phyloP scores from a whole-genome alignment of 2,113 vertebrate species.

The Clinocottus analis region DNA sequence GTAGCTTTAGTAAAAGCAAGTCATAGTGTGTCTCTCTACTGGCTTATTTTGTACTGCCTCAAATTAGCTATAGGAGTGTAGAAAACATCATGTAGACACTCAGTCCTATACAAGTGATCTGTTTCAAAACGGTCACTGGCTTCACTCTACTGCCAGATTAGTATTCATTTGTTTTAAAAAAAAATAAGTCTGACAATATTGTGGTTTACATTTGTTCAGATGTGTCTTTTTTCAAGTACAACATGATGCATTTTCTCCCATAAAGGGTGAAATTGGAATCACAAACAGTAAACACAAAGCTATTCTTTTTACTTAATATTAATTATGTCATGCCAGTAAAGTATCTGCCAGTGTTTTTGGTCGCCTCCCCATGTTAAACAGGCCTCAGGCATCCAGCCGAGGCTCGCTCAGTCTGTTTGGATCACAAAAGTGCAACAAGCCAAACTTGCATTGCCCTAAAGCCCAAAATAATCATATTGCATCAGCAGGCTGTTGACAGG shows the following conservation, averaged over 20 bases:
- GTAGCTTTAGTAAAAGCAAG: too few species aligned
- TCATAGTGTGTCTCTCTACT: too few species aligned
- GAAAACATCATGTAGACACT: too few species aligned
- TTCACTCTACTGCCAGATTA: too few species aligned
- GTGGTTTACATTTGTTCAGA: not conserved
- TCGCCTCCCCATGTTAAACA: not conserved
- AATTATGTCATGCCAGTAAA: too few species aligned
- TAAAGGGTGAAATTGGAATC: not conserved
- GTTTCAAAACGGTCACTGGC: too few species aligned
- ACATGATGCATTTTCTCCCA: not conserved
- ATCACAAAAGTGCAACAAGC: not conserved
- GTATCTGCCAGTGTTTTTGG: not conserved
- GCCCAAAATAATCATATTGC: not conserved
- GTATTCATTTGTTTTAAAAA: too few species aligned
- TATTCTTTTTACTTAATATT: not conserved
- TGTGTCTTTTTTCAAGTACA: not conserved
- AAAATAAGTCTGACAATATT: too few species aligned
- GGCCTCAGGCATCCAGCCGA: too few species aligned
- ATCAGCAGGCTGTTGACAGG: conserved; percentile 2
- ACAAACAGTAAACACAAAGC: not conserved
- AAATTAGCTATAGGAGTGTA: too few species aligned
- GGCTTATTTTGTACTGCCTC: too few species aligned
- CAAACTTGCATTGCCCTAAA: not conserved
- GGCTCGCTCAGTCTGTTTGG: not conserved
- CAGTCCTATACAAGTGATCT: too few species aligned